These are phyloP conservation scores for Lepisosteus osseus DNA, from an alignment of 2,113 vertebrate genomes.

Conservation along the genomic window DNA sequence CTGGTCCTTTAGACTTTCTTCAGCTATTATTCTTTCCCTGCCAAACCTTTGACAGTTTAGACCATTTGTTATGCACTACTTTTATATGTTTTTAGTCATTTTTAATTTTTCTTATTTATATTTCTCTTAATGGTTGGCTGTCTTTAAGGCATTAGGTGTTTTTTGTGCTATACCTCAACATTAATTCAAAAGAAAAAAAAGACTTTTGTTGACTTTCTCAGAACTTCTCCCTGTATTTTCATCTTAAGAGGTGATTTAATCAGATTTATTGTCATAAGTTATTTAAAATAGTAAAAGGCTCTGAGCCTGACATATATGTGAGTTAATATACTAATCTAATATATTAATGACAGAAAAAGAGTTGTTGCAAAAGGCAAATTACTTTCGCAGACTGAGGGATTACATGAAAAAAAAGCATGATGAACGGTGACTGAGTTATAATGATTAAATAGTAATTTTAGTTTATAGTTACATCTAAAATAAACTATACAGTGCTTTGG, in stretches of 20 bases:
- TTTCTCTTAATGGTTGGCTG: constrained; percentile 79
- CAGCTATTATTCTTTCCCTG: constrained; percentile 74
- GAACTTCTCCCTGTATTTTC: constrained; percentile 71
- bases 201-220: constrained; percentile 23
- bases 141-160: constrained; percentile 77
- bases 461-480: no score
- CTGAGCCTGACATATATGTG: constrained; percentile 65
- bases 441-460: constrained; percentile 23
- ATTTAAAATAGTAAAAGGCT: constrained; percentile 77
- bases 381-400: constrained; percentile 38
- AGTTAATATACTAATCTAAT: constrained; percentile 71
- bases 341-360: constrained; percentile 40
- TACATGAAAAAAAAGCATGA: constrained; percentile 44
- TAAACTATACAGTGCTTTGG: not conserved
- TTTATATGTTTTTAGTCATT: constrained; percentile 72
- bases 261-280: constrained; percentile 81
- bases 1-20: constrained; percentile 72
- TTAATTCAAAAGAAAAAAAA: constrained; percentile 73
- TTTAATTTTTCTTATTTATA: constrained; percentile 72
- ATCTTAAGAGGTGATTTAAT: constrained; percentile 81
- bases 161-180: constrained; percentile 82
- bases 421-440: constrained; percentile 55
- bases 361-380: not conserved
- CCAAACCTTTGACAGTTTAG: constrained; percentile 79
- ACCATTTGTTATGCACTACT: constrained; percentile 87